A percentile compares a stretch with the other conserved stretches of the same genome.
These are phyloP conservation scores for Monomorium pharaonis DNA, from an alignment of 1,140 invertebrate species.

Conservation along the genomic window DNA sequence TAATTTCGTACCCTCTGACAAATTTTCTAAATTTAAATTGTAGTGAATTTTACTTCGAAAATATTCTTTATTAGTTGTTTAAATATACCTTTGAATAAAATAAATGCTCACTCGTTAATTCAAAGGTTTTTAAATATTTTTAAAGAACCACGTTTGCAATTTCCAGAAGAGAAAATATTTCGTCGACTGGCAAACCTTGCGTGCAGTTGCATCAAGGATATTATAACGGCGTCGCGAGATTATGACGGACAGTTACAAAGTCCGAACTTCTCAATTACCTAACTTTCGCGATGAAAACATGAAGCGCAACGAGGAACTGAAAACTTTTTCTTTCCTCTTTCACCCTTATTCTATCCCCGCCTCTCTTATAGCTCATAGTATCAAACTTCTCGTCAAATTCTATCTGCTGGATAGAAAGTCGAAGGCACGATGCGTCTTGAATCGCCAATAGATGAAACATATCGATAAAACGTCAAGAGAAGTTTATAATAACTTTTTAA, in stretches of 20 bases:
- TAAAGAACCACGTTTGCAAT: not conserved
- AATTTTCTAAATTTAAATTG: not conserved
- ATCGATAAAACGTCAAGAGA: not conserved
- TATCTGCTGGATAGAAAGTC: constrained; percentile 21
- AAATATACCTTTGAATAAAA: not conserved
- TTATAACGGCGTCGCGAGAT: constrained; percentile 65
- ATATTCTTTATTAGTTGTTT: constrained; percentile 2
- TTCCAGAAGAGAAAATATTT: constrained; percentile 2
- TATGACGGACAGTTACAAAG: constrained; percentile 72
- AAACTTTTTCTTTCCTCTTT: constrained; percentile 7
- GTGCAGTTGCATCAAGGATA: constrained; percentile 45
- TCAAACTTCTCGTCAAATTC: constrained; percentile 50
- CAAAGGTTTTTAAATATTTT: not conserved
- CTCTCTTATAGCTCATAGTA: not conserved
- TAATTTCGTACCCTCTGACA: not conserved
- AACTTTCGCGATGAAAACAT: constrained; percentile 72
- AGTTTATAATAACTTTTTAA: not conserved
- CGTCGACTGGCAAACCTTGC: not conserved
- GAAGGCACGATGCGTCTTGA: not conserved
- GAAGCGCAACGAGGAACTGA: constrained; percentile 47
- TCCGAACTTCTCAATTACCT: constrained; percentile 72
- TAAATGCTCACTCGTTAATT: not conserved
- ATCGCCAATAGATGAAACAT: not conserved
- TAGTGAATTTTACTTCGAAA: not conserved
- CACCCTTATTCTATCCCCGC: not conserved